Conservation (phyloP, 2,888 invertebrate genomes). For the Maniola hyperantus region DNA sequence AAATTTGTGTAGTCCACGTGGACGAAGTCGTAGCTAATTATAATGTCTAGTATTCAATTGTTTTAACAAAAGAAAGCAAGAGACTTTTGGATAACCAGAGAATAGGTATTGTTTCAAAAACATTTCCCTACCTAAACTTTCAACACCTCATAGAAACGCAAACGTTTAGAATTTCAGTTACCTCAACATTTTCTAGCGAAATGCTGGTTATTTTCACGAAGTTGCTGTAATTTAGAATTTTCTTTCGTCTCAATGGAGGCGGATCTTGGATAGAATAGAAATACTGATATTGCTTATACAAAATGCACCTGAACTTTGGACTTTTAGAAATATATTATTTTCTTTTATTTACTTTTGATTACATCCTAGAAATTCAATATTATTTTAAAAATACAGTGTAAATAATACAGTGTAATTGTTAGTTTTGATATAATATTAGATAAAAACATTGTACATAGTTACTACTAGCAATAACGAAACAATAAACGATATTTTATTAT, state of each 20-base stretch:
- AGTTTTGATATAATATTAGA: too few relatives aligned
- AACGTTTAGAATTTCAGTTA: not conserved
- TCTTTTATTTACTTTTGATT: too few relatives aligned
- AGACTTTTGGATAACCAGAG: too few relatives aligned
- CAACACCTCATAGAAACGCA: slow-evolving; percentile 1
- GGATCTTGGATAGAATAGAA: slow-evolving; percentile 2
- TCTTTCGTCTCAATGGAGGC: slow-evolving; percentile 3
- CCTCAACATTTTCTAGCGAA: not conserved
- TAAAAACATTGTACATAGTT: too few relatives aligned
- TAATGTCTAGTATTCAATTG: too few relatives aligned
- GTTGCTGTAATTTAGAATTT: slow-evolving; percentile 17
- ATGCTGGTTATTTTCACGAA: slow-evolving; percentile 6
- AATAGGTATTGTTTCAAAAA: not conserved
- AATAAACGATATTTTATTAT: too few relatives aligned
- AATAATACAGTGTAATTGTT: too few relatives aligned
- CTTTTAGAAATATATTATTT: not conserved
- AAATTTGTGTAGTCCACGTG: too few relatives aligned
- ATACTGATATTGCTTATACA: slow-evolving; percentile 7
- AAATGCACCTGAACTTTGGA: slow-evolving; percentile 4
- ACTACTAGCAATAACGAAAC: too few relatives aligned
- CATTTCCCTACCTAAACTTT: not conserved
- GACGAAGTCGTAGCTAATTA: slow-evolving; percentile 6
- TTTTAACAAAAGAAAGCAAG: not conserved
- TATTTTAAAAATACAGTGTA: too few relatives aligned
- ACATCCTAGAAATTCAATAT: too few relatives aligned